A percentile compares a stretch with the other conserved stretches of the same genome.
Evolutionary conservation across 1,140 invertebrate genomes (phyloP).

Genomic region (Camponotus floridanus): DNA sequence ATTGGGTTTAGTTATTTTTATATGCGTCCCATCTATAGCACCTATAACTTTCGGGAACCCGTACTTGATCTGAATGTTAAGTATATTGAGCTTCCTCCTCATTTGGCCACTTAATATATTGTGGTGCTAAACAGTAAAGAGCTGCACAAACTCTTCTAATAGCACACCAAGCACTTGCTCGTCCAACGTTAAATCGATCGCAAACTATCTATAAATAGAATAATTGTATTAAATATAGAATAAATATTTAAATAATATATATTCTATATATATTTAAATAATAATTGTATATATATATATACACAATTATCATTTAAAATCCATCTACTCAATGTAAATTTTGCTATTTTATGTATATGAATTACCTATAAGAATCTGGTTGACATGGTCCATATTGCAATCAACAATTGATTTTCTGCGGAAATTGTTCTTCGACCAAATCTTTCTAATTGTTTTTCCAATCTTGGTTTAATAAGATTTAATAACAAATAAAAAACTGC

Average conservation of each 20-base stretch:
- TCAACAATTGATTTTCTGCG: not conserved
- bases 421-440: not conserved
- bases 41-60: constrained; percentile 15
- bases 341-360: not conserved
- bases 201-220: constrained; percentile 12
- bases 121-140: constrained; percentile 9
- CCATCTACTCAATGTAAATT: not conserved
- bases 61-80: not conserved
- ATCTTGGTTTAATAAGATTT: not conserved
- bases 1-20: not conserved
- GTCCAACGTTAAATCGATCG: constrained; percentile 12
- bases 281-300: no score
- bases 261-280: no score
- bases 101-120: constrained; percentile 20
- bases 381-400: constrained; percentile 17
- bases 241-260: no score
- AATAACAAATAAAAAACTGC: constrained; percentile 8
- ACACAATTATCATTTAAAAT: not conserved
- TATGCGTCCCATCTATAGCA: not conserved
- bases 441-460: not conserved
- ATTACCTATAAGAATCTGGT: constrained; percentile 21
- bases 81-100: constrained; percentile 16
- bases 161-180: constrained; percentile 25
- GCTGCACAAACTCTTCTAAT: constrained; percentile 5
- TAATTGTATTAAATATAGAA: not conserved